Conservation (phyloP, 2,797 vertebrate species). For the Anniella stebbinsi region DNA sequence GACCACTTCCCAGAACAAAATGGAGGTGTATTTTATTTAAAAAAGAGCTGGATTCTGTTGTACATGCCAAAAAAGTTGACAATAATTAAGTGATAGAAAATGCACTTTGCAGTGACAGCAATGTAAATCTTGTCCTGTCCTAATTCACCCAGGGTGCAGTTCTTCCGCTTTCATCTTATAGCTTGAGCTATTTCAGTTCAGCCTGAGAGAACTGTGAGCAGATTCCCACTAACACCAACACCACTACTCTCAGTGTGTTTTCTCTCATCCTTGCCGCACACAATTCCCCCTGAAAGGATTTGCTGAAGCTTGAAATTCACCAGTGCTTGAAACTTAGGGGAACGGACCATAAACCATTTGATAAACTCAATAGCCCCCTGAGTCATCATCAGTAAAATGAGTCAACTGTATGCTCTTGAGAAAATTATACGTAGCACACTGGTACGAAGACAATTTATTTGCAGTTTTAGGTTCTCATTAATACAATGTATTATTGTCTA, state of each 20-base stretch:
- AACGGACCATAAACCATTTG: background rate
- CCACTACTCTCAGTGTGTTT: background rate
- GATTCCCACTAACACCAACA: background rate
- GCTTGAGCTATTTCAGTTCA: background rate
- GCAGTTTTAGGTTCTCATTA: background rate
- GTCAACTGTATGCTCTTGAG: background rate
- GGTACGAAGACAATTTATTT: background rate
- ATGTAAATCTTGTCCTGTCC: background rate
- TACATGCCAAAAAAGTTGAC: background rate
- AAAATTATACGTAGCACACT: background rate
- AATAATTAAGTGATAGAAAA: background rate
- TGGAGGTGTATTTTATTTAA: background rate
- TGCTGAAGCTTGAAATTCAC: rapidly evolving
- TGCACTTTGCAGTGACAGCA: background rate
- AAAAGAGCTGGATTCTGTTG: background rate
- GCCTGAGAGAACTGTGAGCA: background rate
- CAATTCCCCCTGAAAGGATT: background rate
- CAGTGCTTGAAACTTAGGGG: background rate
- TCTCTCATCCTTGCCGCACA: background rate
- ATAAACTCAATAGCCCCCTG: background rate
- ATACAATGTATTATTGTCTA: background rate
- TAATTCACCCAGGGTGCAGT: background rate
- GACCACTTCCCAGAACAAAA: background rate
- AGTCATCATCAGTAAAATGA: background rate
- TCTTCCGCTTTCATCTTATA: background rate